A percentile compares a stretch with the other conserved stretches of the same genome.
Evolutionary conservation across 2,797 vertebrate species (phyloP).

Genomic region (Diglossa cyanea): DNA sequence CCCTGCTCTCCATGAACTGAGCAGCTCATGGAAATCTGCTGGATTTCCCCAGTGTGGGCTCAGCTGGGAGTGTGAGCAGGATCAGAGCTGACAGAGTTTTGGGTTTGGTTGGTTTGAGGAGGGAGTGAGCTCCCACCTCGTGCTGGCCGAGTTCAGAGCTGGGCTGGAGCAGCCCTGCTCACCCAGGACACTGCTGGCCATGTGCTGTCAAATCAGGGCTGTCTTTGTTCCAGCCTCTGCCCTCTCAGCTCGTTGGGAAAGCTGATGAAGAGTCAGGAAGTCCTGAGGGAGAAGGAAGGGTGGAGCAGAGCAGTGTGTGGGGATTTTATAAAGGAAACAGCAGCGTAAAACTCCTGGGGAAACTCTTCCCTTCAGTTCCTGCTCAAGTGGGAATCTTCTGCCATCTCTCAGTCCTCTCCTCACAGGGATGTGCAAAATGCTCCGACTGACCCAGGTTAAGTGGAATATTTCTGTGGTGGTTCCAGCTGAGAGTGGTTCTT

Average conservation of each 20-base stretch:
- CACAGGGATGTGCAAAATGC: not conserved
- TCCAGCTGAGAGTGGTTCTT: not conserved
- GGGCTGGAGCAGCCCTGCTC: not conserved
- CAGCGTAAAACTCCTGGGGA: not conserved
- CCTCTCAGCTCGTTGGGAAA: not conserved
- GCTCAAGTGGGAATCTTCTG: not conserved
- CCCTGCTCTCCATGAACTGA: not conserved
- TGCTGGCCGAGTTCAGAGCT: not conserved
- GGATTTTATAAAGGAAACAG: not conserved
- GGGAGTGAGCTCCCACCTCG: not conserved
- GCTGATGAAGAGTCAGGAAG: not conserved
- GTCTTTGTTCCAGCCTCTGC: not conserved
- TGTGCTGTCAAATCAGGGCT: not conserved
- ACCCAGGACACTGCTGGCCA: not conserved
- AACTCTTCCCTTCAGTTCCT: no score
- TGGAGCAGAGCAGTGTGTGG: accelerated
- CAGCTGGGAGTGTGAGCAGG: not conserved
- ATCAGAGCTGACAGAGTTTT: not conserved
- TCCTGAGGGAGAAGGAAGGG: not conserved
- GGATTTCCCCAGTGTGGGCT: not conserved
- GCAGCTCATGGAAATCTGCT: not conserved
- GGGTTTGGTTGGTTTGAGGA: not conserved
- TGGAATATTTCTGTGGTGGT: not conserved
- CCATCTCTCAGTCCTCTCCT: not conserved
- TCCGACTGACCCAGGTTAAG: not conserved